Conservation (phyloP, 2,113 vertebrate species). For the chimpanzee (Pan troglodytes) region DNA sequence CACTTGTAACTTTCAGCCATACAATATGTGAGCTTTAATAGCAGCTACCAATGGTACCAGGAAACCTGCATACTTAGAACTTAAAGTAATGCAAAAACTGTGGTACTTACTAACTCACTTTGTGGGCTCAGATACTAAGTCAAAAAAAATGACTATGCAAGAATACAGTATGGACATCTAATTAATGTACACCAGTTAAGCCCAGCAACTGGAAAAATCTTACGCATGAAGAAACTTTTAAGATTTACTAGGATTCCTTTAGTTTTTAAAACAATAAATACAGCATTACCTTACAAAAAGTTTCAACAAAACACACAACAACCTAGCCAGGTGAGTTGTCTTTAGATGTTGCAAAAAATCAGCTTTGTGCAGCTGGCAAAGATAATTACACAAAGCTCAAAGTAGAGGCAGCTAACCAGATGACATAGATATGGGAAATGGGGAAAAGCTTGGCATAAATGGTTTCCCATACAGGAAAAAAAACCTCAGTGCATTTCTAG, state of each 20-base stretch:
- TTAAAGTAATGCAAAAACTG: conserved; percentile 81
- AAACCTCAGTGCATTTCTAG: conserved; percentile 88
- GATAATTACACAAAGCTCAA: conserved; percentile 83
- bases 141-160: conserved; percentile 71
- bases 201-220: conserved; percentile 72
- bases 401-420: conserved; percentile 84
- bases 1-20: conserved; percentile 80
- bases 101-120: conserved; percentile 78
- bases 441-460: conserved; percentile 85
- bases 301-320: conserved; percentile 83
- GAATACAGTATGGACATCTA: conserved; percentile 67
- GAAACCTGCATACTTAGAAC: conserved; percentile 82
- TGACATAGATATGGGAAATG: conserved; percentile 83
- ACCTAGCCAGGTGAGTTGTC: conserved; percentile 82
- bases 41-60: conserved; percentile 88
- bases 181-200: conserved; percentile 75
- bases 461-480: conserved; percentile 85
- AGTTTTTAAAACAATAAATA: conserved; percentile 85
- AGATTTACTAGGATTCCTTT: conserved; percentile 85
- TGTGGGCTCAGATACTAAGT: conserved; percentile 75
- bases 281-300: conserved; percentile 81
- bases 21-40: conserved; percentile 86
- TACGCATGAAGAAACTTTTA: conserved; percentile 80
- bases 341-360: conserved; percentile 81
- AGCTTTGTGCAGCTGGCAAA: conserved; percentile 83